These are phyloP conservation scores for Struthidea cinerea DNA, from an alignment of 2,113 vertebrate genomes.

Conservation along the genomic window DNA sequence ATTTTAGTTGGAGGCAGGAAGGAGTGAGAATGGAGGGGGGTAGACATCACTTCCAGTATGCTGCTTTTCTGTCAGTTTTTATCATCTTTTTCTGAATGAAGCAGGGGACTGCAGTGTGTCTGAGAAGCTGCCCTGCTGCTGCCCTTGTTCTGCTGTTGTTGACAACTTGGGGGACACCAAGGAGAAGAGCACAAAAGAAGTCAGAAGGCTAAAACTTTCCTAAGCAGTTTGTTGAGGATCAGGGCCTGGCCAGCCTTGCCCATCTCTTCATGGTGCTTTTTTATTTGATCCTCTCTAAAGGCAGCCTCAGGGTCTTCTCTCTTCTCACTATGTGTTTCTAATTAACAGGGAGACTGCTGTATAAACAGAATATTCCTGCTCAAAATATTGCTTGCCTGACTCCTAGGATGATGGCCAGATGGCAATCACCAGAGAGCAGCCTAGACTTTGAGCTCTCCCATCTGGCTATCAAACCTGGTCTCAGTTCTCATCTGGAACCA, in stretches of 20 bases:
- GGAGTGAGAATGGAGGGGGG: background rate
- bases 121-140: background rate
- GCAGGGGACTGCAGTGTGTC: background rate
- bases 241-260: background rate
- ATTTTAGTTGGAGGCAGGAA: slow-evolving; percentile 54
- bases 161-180: background rate
- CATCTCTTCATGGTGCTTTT: background rate
- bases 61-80: background rate
- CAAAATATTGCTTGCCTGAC: slow-evolving; percentile 28
- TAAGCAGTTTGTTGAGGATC: background rate
- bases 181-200: background rate
- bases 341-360: slow-evolving; percentile 33
- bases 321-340: slow-evolving; percentile 53
- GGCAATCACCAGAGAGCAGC: slow-evolving; percentile 1
- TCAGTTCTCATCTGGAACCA: slow-evolving; percentile 33
- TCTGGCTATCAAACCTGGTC: slow-evolving; percentile 46
- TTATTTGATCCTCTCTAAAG: slow-evolving; percentile 19
- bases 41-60: slow-evolving; percentile 2
- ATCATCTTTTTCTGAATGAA: slow-evolving; percentile 16
- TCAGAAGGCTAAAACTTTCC: background rate
- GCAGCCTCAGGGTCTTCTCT: background rate
- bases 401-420: slow-evolving; percentile 34
- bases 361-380: slow-evolving; percentile 54
- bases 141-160: background rate
- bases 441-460: slow-evolving; percentile 8